Percentiles rank a stretch among this genome's conserved stretches.
Evolutionary conservation across 2,113 vertebrate genomes (phyloP).

Genomic region (Pseudorhombus dupliciocellatus): DNA sequence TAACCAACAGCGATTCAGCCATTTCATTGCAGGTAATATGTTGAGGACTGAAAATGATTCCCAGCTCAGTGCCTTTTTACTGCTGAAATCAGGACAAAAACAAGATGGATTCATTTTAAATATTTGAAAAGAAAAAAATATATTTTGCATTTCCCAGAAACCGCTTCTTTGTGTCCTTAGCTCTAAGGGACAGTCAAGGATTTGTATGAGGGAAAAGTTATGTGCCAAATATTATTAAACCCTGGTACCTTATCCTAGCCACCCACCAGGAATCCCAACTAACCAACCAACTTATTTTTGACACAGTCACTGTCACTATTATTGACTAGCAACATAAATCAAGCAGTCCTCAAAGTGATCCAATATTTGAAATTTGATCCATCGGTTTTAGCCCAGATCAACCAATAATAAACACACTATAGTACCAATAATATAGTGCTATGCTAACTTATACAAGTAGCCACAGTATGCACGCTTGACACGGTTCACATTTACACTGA

Average conservation of each 20-base stretch:
- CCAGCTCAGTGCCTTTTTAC: constrained; percentile 77
- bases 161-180: background rate
- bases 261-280: background rate
- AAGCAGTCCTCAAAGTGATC: constrained; percentile 43
- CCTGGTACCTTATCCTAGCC: background rate
- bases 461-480: constrained; percentile 44
- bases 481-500: constrained; percentile 35
- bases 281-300: background rate
- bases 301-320: background rate
- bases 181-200: background rate
- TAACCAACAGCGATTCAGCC: constrained; percentile 31
- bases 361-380: constrained; percentile 39
- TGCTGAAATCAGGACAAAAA: constrained; percentile 53
- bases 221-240: constrained; percentile 32
- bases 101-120: constrained; percentile 43
- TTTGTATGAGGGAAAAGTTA: background rate
- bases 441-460: constrained; percentile 32
- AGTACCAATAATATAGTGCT: constrained; percentile 39
- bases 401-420: constrained; percentile 40
- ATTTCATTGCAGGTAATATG: constrained; percentile 48
- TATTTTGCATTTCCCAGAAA: constrained; percentile 9
- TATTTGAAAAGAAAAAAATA: constrained; percentile 33
- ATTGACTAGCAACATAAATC: constrained; percentile 17
- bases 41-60: constrained; percentile 59
- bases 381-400: constrained; percentile 39